phyloP scores from a whole-genome alignment of 2,113 vertebrate genomes.

The Thermophis baileyi region DNA sequence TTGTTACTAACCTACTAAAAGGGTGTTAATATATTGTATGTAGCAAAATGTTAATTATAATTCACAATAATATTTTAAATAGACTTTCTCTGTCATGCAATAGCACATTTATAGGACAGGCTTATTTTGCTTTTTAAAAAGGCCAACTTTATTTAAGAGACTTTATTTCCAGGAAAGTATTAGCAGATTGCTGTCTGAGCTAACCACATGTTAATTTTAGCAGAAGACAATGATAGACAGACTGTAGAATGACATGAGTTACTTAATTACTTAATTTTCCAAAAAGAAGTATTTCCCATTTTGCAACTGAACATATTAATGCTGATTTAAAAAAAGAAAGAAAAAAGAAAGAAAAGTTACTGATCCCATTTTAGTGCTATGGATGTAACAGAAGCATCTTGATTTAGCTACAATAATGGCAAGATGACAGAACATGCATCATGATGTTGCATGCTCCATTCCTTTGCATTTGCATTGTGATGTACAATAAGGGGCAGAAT shows the following conservation, averaged over 20 bases:
- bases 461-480: background rate
- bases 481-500: background rate
- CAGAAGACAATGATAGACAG: background rate
- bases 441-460: background rate
- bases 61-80: conserved; percentile 31
- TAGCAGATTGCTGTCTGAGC: background rate
- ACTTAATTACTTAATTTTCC: conserved; percentile 34
- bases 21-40: conserved; percentile 47
- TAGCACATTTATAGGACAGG: conserved; percentile 22
- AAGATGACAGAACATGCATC: background rate
- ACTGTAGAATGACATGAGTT: background rate
- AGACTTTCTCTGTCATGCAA: conserved; percentile 16
- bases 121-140: background rate
- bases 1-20: too few species aligned
- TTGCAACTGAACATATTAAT: background rate
- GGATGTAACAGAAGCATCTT: background rate
- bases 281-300: conserved; percentile 18
- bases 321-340: background rate
- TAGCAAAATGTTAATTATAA: conserved; percentile 40
- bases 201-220: conserved; percentile 2
- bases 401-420: background rate
- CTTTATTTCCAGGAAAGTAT: background rate
- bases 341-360: background rate
- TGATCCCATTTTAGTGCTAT: conserved; percentile 18
- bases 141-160: background rate